Percentiles rank a stretch among this genome's conserved stretches.
phyloP scores from a whole-genome alignment of 92 coral and sea anemone genomes.

The Heteractis magnifica region DNA sequence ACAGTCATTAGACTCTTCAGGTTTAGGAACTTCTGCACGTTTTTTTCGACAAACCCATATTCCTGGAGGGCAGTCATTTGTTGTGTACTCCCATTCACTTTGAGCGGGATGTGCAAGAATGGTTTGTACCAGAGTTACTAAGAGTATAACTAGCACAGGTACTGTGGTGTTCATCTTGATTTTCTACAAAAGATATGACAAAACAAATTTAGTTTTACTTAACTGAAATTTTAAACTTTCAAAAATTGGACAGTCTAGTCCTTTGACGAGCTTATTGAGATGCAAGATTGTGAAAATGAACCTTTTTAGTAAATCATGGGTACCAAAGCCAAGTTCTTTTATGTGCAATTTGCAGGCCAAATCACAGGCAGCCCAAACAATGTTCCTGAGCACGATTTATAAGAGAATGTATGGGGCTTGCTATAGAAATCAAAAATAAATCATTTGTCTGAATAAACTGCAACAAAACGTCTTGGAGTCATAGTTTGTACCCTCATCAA shows the following conservation, averaged over 20 bases:
- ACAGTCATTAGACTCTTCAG: slow-evolving; percentile 4
- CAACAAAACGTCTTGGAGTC: no score
- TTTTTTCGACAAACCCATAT: slow-evolving; percentile 31
- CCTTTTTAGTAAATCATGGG: background rate
- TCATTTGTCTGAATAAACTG: no score
- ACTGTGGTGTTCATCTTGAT: slow-evolving; percentile 22
- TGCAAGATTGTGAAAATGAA: no score
- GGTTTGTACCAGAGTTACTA: slow-evolving; percentile 18
- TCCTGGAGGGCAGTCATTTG: slow-evolving; percentile 24
- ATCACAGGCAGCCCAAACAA: background rate
- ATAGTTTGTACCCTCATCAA: no score
- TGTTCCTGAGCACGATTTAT: background rate
- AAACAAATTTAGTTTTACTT: background rate
- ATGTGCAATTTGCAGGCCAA: background rate
- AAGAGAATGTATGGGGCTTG: no score
- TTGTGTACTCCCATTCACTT: slow-evolving; percentile 18
- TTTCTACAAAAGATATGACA: background rate
- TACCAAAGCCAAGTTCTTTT: background rate
- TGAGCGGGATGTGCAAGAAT: slow-evolving; percentile 11
- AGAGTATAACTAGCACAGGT: slow-evolving; percentile 4
- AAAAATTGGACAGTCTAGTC: no score
- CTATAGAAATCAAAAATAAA: no score
- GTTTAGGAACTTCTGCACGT: background rate
- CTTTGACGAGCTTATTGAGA: no score
- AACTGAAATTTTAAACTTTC: no score